Evolutionary conservation across 1,140 invertebrate genomes (phyloP), one percentile per base, ranked within the genome.

Genomic region (Zophobas morio): DNA sequence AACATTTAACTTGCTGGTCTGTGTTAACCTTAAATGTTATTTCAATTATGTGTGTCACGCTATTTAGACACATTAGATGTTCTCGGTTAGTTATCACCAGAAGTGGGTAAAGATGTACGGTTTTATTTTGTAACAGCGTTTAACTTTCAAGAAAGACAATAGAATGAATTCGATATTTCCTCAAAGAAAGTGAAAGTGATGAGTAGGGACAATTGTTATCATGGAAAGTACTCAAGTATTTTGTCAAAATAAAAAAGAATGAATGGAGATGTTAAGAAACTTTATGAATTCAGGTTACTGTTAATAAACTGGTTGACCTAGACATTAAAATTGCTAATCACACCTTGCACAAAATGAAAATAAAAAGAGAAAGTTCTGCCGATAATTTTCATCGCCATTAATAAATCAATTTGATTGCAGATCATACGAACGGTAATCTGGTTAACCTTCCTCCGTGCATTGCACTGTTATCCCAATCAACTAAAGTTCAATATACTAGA

Each of bases 251-350:
- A 37, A 60, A 36, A 46, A 46, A 46, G 42, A 46, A 46, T 46
- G 42, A 46, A 46, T 46, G 6, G 6, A 60, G 6, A 20, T 42
- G 39, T 66, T 66, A 42, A 42, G 60, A 66, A 66, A 66, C 56
- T 32, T 20, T 42, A 33, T 66, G 35, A 54, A 54, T 54, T 32
- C 53, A 42, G 60, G 39, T 66, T 66, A 42, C 20, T 40, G 37
- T 66, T 40, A 66, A 66, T 66, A 66, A 66, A 66, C 60, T 46
- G 60, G 60, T 66, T 66, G 60, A 66, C 60, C 60, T 66, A 66
- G 60, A 66, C 60, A 66, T 40, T 20, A 66, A 51, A 66, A 66
- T 32, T 42, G 37, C 35, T 42, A 66, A 66, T 6, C n/a, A 36
- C 35, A n/a, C 6, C 37, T 51, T 51, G 49, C 49, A 51, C 20